Percentiles rank a stretch among this genome's conserved stretches.
Conservation (phyloP, 2,888 invertebrate genomes). For the Caenorhabditis wallacei region DNA sequence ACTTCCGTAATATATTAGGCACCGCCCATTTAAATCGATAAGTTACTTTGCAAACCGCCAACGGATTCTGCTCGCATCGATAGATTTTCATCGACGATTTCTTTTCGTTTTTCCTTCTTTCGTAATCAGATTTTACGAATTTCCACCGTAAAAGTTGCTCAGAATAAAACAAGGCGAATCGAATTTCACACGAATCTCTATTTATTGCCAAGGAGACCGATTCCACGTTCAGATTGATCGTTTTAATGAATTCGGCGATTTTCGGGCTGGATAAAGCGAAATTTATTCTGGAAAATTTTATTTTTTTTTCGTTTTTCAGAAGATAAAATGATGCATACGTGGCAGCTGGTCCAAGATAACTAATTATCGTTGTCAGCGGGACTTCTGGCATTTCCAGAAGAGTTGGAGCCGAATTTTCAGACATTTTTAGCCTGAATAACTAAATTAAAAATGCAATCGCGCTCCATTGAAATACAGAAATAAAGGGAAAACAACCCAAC, state of each 20-base stretch:
- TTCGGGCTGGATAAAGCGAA: neutral
- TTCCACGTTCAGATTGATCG: slow-evolving; percentile 3
- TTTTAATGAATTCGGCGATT: neutral
- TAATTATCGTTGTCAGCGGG: neutral
- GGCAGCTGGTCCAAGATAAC: neutral
- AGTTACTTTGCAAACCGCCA: neutral
- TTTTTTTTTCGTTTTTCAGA: neutral
- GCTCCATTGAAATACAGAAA: no score
- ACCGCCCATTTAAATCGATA: neutral
- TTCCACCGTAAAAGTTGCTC: neutral
- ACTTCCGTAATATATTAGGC: no score
- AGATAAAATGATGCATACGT: neutral
- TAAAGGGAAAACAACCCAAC: no score
- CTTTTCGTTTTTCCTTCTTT: neutral
- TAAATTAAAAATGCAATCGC: no score
- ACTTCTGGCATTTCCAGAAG: neutral
- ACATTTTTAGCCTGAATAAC: neutral
- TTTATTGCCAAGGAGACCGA: neutral
- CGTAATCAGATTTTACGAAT: neutral
- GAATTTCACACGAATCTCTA: neutral
- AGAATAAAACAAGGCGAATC: neutral
- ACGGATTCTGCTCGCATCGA: neutral
- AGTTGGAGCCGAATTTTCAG: neutral
- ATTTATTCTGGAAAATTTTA: slow-evolving; percentile 1
- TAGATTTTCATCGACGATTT: neutral